Percentiles rank a stretch among this genome's conserved stretches.
phyloP scores from a whole-genome alignment of 2,797 vertebrate genomes.

The Chaenodraco wilsoni region DNA sequence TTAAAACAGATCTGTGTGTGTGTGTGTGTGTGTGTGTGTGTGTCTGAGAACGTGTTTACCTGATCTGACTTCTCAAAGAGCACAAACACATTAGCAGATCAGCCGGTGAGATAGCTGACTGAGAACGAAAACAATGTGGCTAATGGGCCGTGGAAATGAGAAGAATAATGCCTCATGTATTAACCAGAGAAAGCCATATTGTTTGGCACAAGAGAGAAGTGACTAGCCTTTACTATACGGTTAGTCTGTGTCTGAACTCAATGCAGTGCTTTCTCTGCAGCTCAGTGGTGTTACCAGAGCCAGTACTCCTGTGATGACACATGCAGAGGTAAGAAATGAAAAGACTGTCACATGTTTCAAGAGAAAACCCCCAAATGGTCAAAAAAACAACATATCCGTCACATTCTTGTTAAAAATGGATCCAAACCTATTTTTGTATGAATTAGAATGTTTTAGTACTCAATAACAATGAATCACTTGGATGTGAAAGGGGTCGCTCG shows the following conservation, averaged over 20 bases:
- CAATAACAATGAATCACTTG: too few relatives aligned
- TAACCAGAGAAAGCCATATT: slow-evolving; percentile 35
- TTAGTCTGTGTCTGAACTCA: slow-evolving; percentile 28
- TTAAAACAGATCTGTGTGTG: slow-evolving; percentile 26
- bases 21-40: neutral
- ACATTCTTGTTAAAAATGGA: neutral
- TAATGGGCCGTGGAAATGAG: slow-evolving; percentile 41
- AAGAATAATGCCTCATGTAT: slow-evolving; percentile 48
- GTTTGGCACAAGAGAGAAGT: slow-evolving; percentile 1
- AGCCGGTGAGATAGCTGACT: slow-evolving; percentile 50
- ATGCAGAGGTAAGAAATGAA: slow-evolving; percentile 78
- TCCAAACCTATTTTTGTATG: too few relatives aligned
- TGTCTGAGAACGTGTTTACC: neutral
- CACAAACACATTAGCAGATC: slow-evolving; percentile 37
- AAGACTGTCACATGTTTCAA: neutral
- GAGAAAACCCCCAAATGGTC: neutral
- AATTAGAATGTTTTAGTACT: too few relatives aligned
- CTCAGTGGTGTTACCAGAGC: slow-evolving; percentile 85
- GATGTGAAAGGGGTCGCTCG: too few relatives aligned
- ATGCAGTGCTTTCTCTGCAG: slow-evolving; percentile 66
- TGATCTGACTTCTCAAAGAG: slow-evolving; percentile 29
- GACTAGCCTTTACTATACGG: neutral
- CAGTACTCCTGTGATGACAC: slow-evolving; percentile 78
- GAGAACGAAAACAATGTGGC: slow-evolving; percentile 11
- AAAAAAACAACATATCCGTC: neutral